Percentiles rank a stretch among this genome's conserved stretches.
phyloP scores from a whole-genome alignment of 37 sponge, comb jelly and placozoan genomes.

The Eunapius fragilis region DNA sequence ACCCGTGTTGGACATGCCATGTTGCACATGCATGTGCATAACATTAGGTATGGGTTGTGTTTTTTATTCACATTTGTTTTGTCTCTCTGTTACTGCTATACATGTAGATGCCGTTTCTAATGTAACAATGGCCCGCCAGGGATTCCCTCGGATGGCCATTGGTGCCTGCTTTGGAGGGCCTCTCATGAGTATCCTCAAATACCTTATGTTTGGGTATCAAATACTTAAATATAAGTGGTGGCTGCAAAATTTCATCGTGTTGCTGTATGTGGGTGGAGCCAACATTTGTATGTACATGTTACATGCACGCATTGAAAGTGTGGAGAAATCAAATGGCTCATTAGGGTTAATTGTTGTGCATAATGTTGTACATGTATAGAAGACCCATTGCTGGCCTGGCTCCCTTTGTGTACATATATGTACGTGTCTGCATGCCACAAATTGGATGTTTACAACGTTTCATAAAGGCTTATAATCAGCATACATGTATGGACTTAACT shows the following conservation, averaged over 20 bases:
- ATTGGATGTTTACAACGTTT: too few relatives aligned
- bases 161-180: slow-evolving; percentile 98
- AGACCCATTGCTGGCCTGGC: too few relatives aligned
- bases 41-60: background rate
- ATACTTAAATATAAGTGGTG: background rate
- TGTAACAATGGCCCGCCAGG: slow-evolving; percentile 93
- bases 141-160: slow-evolving; percentile 96
- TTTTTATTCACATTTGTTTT: background rate
- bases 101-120: slow-evolving; percentile 94
- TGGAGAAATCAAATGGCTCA: too few relatives aligned
- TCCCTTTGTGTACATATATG: too few relatives aligned
- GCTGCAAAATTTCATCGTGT: background rate
- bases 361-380: background rate
- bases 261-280: background rate
- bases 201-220: background rate
- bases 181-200: slow-evolving; percentile 85
- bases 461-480: too few relatives aligned
- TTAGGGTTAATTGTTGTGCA: too few relatives aligned
- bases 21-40: background rate
- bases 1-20: background rate
- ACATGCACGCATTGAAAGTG: background rate
- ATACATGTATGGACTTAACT: background rate
- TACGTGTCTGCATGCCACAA: background rate
- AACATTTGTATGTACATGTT: background rate
- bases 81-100: background rate